Base-by-base conservation (phyloP, 2,888 invertebrate species). In the Tipula confusa region DNA sequence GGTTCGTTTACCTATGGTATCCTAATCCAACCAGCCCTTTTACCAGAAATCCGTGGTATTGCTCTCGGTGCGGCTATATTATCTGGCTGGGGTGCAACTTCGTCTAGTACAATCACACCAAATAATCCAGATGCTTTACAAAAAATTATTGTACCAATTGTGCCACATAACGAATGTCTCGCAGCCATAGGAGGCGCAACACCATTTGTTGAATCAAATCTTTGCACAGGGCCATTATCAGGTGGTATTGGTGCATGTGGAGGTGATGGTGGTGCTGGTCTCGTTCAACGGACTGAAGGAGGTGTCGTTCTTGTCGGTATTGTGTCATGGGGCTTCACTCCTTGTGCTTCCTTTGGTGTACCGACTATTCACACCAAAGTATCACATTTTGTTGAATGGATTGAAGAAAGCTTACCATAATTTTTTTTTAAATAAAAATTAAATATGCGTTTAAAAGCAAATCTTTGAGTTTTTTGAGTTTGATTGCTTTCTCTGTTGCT, bases 321-420 rank as follows among this genome's bases (percentile, higher is more conserved):
- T 79, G 90, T 91, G 13, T 91, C 91, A 36, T 91, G 91, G 91
- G 91, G 90, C n/a, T 86, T 86, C 36, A 88, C 89, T 83, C 91
- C 91, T 43, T 91, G 91, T 83, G 91, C 90, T 4, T 0, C 84
- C 2, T 84, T 83, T 13, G 87, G 88, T 31, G 15, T 84, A n/a
- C 91, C 91, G 2, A 90, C 91, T 0, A 88, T 91, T 7, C 91
- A 89, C 86, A 91, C 90, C 0, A 88, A 89, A 9, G 88, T 89
- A 1, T 88, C 91, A 0, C 87, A 89, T 24, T 90, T 89, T 85
- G 7, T 88, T 83, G 87, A 88, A 9, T 91, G 91, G 90, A 86
- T 90, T 83, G 24, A 18, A 0, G 18, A 6, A 7, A 82, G 33
- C 15, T 24, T 64, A 9, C 64, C 64, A 24, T 64, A 18, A 24